A percentile compares a stretch with the other conserved stretches of the same genome.
phyloP scores from a whole-genome alignment of 35 echinoderm and acorn worm genomes.

The Strongylocentrotus purpuratus region DNA sequence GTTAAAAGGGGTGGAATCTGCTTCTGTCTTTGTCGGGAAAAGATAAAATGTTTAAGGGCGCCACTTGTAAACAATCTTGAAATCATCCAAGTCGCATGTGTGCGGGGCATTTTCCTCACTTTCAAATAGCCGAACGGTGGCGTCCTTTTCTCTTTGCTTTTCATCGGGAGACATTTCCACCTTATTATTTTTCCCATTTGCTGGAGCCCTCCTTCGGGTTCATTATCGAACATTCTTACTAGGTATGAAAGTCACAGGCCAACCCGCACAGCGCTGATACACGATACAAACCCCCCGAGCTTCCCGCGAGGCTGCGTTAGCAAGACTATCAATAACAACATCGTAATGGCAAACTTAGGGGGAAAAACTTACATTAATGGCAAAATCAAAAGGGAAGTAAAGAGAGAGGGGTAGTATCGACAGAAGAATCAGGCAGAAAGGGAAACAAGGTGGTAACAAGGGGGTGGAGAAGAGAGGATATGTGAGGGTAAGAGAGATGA shows the following conservation, averaged over 20 bases:
- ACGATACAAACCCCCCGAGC: conserved; percentile 29
- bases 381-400: conserved; percentile 34
- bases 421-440: conserved; percentile 42
- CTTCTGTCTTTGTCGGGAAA: not conserved
- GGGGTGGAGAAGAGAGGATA: not conserved
- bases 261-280: conserved; percentile 6
- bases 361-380: conserved; percentile 48
- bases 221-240: conserved; percentile 27
- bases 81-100: not conserved
- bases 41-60: conserved; percentile 7
- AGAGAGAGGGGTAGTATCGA: conserved; percentile 37
- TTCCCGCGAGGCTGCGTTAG: conserved; percentile 1
- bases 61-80: conserved; percentile 11
- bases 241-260: conserved; percentile 32
- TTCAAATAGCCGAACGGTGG: conserved; percentile 27
- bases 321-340: conserved; percentile 45
- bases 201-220: conserved; percentile 28
- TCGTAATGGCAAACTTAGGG: conserved; percentile 25
- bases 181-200: conserved; percentile 22
- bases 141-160: not conserved
- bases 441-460: not conserved
- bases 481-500: not conserved
- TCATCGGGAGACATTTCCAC: conserved; percentile 9
- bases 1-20: not conserved
- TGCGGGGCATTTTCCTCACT: not conserved